Evolutionary conservation across 2,888 invertebrate species (phyloP), one percentile per base, ranked within the genome.

Genomic region (Melinaea marsaeus): DNA sequence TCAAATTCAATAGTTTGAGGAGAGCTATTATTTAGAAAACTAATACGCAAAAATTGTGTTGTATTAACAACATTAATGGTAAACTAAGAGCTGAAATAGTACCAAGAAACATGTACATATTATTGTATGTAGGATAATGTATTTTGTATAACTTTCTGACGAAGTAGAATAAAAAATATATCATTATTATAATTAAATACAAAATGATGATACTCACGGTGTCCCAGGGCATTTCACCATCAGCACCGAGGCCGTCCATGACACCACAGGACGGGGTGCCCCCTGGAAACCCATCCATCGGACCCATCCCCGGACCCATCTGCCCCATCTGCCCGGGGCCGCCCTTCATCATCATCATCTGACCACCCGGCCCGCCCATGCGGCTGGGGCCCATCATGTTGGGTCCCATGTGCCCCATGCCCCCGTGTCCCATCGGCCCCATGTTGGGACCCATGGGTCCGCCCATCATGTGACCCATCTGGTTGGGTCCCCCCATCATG

Each of bases 171-270:
- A 22, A 9, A 22, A 22, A 22, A 22, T 45, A 9, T 45, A 45
- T 45, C 11, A 45, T 9, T 45, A 45, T 45, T 45, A 9, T 9
- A 11, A 45, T 45, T 45, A 45, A 48, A 22, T 13, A 22, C 22
- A 33, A n/a, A 57, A 57, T 54, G 47, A 6, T 55, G 46, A 65
- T 71, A 86, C 90, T 90, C 73, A 91, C 91, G 88, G 90, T 90
- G 86, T 91, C 90, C 91, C 91, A 91, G 81, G 91, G 90, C 87
- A 91, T 90, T 88, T 91, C 91, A 88, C 90, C 91, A 87, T 91
- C 91, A 88, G 90, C 90, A 87, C 90, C 90, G 88, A 91, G 87
- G 86, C 90, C 90, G 88, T 91, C 91, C 90, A 91, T 90, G 87
- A 90, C 91, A 87, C 91, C 91, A 80, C 91, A 91, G 86, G 91